A percentile compares a stretch with the other conserved stretches of the same genome.
These are phyloP conservation scores for Periophthalmodon schlosseri DNA, from an alignment of 2,113 vertebrate genomes.

Conservation along the genomic window DNA sequence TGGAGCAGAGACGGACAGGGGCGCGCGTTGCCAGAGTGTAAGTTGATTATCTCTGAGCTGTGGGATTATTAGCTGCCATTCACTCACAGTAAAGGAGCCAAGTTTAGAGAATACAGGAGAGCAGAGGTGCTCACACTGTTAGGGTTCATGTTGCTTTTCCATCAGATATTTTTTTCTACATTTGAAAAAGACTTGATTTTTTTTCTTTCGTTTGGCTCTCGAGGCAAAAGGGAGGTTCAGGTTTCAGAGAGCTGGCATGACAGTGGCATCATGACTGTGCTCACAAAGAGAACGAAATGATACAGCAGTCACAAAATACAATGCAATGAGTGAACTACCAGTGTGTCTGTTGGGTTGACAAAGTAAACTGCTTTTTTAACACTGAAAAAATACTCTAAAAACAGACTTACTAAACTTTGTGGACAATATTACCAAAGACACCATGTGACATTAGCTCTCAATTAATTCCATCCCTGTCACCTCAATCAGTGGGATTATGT, in stretches of 20 bases:
- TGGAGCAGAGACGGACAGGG: constrained; percentile 24
- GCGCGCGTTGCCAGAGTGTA: constrained; percentile 36
- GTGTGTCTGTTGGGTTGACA: too few species aligned
- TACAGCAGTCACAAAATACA: constrained; percentile 14
- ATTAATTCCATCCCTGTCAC: constrained; percentile 28
- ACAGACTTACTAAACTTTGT: too few species aligned
- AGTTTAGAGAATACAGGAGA: constrained; percentile 28
- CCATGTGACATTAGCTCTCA: not conserved
- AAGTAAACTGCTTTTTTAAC: too few species aligned
- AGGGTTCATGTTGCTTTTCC: constrained; percentile 13
- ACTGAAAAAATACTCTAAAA: too few species aligned
- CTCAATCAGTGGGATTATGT: constrained; percentile 33
- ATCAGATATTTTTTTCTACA: constrained; percentile 10
- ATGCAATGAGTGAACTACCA: not conserved
- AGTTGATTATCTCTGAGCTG: constrained; percentile 57
- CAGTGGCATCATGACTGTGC: constrained; percentile 45
- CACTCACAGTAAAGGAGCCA: constrained; percentile 28
- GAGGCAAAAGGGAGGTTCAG: constrained; percentile 44
- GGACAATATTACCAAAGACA: not conserved
- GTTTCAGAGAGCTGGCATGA: constrained; percentile 50
- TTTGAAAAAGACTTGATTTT: constrained; percentile 9
- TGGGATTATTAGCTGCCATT: constrained; percentile 44
- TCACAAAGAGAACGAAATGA: constrained; percentile 14
- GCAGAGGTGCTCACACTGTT: constrained; percentile 13
- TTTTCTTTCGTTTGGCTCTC: constrained; percentile 17